phyloP scores from a whole-genome alignment of 2,113 vertebrate species.

The Clinocottus analis region DNA sequence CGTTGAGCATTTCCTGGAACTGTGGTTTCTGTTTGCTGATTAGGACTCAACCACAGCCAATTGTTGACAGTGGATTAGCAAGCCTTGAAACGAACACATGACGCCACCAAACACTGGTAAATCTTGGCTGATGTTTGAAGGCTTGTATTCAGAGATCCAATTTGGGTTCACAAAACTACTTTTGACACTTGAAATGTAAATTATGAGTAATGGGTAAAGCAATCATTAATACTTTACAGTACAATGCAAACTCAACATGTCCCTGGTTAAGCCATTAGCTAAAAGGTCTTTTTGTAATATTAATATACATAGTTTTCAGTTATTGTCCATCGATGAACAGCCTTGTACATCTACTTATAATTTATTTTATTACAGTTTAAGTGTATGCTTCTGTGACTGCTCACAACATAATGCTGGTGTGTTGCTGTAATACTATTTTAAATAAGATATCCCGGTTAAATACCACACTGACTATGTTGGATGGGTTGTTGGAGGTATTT shows the following conservation, averaged over 20 bases:
- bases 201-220: too few species aligned
- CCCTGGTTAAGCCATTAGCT: background rate
- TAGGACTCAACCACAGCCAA: conserved; percentile 40
- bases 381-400: background rate
- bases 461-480: background rate
- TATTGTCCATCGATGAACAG: background rate
- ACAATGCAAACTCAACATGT: background rate
- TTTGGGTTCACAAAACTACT: conserved; percentile 6
- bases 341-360: background rate
- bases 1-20: conserved; percentile 75
- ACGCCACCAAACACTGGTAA: background rate
- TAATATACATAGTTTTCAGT: background rate
- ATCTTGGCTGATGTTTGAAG: background rate
- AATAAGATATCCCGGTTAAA: background rate
- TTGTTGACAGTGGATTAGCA: background rate
- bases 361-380: background rate
- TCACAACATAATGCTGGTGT: background rate
- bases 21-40: conserved; percentile 70
- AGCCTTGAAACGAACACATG: background rate
- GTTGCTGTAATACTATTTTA: background rate
- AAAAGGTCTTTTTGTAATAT: background rate
- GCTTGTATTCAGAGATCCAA: background rate
- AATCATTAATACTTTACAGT: too few species aligned
- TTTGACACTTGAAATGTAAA: conserved; percentile 3
- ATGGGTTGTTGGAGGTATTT: background rate